phyloP scores from a whole-genome alignment of 2,113 vertebrate genomes.

The Notothenia rossii region DNA sequence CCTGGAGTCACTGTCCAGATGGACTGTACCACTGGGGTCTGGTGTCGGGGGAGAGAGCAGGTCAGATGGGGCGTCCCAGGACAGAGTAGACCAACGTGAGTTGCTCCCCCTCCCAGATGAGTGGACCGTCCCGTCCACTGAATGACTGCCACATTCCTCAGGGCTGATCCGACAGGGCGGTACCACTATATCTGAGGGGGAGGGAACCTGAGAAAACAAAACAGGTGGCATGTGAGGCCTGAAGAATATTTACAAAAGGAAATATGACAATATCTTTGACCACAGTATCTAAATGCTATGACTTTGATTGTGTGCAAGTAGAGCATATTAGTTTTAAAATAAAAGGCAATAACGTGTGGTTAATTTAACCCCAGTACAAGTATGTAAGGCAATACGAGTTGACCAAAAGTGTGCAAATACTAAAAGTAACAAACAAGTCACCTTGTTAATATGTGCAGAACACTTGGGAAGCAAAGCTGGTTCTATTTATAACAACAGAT shows the following conservation, averaged over 20 bases:
- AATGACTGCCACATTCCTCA: slow-evolving; percentile 47
- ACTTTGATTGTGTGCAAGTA: background rate
- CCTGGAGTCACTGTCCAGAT: slow-evolving; percentile 83
- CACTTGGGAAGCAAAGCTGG: slow-evolving; percentile 2
- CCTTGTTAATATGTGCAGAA: background rate
- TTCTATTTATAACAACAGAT: slow-evolving; percentile 12
- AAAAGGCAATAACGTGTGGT: background rate
- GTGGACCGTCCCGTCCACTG: slow-evolving; percentile 51
- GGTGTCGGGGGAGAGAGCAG: slow-evolving; percentile 82
- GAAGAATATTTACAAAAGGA: background rate
- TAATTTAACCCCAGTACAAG: too few species aligned
- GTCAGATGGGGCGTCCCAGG: slow-evolving; percentile 84
- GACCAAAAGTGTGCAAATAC: slow-evolving; percentile 1
- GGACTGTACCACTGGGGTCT: slow-evolving; percentile 63
- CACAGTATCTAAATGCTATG: background rate
- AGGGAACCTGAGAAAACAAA: slow-evolving; percentile 68
- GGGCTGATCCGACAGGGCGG: slow-evolving; percentile 63
- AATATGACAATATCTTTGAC: background rate
- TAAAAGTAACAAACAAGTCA: background rate
- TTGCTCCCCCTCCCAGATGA: slow-evolving; percentile 57
- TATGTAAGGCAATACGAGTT: too few species aligned
- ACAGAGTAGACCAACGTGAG: slow-evolving; percentile 82
- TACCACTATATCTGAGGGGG: slow-evolving; percentile 62
- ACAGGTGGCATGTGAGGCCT: background rate
- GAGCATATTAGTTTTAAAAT: background rate